Evolutionary conservation across 2,888 invertebrate species (phyloP), one percentile per base, ranked within the genome.

Genomic region (Aleiodes testaceus): DNA sequence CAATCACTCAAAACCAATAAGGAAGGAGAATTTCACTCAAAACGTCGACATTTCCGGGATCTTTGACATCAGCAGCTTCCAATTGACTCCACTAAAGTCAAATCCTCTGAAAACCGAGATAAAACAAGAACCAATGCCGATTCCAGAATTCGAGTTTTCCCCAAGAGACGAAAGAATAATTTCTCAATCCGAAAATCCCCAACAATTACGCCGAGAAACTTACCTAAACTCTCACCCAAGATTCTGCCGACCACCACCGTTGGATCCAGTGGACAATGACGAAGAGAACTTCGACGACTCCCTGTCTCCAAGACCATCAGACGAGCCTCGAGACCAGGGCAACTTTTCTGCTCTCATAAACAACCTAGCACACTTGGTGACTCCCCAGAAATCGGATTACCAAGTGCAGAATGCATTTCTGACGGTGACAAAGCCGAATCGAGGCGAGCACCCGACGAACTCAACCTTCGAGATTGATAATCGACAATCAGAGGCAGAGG

Each of bases 341-440:
- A 78, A 85, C 11, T 82, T 85, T 66, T 86, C 85, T 3, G 69
- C 79, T 30, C 18, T 85, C 6, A 75, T 84, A 6, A 78, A 84
- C 66, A 77, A 84, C 61, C 76, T 84, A n/a, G 63, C 22, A 2
- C 83, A 79, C 69, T 77, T 83, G 14, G 30, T 59, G 50, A 78
- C 81, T 20, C 78, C 81, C 1, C 42, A 45, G 2, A 30, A 72
- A 47, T 20, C 69, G 0, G 11, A 52, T 5, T 73, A 63, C 22
- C 81, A 80, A 50, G 79, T 79, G 11, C 79, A 80, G 9, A 73
- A 74, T n/a, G 55, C 26, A 9, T 80, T 78, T 66, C 80, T 81
- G 2, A 81, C 81, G 0, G 74, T 68, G 0, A 45, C 16, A 74
- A 75, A 70, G 47, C 50, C 16, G 18, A 72, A 2, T 52, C n/a